phyloP scores from a whole-genome alignment of 2,888 invertebrate species.

The Polydrusus pterygomalis region DNA sequence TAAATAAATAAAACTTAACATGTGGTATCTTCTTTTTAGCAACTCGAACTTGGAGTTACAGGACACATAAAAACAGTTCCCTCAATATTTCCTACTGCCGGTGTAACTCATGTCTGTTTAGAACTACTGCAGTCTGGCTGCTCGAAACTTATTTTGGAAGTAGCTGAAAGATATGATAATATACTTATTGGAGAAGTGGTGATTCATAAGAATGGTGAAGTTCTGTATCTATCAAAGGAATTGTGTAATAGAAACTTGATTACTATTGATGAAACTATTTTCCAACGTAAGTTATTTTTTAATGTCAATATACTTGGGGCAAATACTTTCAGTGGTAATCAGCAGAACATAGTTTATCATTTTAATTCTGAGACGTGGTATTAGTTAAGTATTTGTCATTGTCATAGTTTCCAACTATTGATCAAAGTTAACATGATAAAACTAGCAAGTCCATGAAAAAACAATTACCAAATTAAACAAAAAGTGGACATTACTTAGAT shows the following conservation, averaged over 20 bases:
- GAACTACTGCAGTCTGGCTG: slow-evolving; percentile 38
- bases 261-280: slow-evolving; percentile 50
- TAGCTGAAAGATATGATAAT: slow-evolving; percentile 54
- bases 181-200: slow-evolving; percentile 62
- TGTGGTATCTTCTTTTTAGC: slow-evolving; percentile 49
- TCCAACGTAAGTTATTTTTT: slow-evolving; percentile 52
- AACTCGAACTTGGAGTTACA: slow-evolving; percentile 50
- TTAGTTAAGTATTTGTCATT: no score
- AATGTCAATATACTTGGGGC: no score
- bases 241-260: slow-evolving; percentile 55
- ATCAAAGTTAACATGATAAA: no score
- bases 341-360: no score
- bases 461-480: no score
- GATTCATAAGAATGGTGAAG: slow-evolving; percentile 54
- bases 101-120: slow-evolving; percentile 45
- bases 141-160: slow-evolving; percentile 52
- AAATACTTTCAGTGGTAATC: no score
- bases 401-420: no score
- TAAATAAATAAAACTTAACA: neutral
- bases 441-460: no score
- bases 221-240: slow-evolving; percentile 54
- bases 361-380: no score
- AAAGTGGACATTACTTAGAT: no score
- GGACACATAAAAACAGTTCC: slow-evolving; percentile 46
- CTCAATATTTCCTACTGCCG: slow-evolving; percentile 48